These are phyloP conservation scores for Rhorus exstirpatorius DNA, from an alignment of 2,888 invertebrate species.

Conservation along the genomic window DNA sequence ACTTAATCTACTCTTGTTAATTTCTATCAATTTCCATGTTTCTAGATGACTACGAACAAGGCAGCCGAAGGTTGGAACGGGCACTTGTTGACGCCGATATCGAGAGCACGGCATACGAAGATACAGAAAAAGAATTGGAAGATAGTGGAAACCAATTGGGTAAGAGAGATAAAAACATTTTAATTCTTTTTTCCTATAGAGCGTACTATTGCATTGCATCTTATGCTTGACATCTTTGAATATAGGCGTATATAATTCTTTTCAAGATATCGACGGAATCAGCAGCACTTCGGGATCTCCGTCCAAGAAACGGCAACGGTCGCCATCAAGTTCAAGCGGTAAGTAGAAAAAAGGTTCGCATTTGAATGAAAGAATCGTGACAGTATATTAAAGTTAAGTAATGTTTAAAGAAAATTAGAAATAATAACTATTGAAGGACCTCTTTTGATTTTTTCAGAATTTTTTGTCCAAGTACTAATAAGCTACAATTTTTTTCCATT, in stretches of 20 bases:
- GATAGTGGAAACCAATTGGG: not conserved
- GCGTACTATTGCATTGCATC: not conserved
- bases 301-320: slow-evolving; percentile 10
- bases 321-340: not conserved
- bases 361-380: not conserved
- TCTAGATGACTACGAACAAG: slow-evolving; percentile 10
- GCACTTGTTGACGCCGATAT: slow-evolving; percentile 2
- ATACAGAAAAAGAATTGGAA: slow-evolving; percentile 4
- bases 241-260: not conserved
- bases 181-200: not conserved
- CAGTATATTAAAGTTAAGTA: not conserved
- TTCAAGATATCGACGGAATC: not conserved
- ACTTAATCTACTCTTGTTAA: not conserved
- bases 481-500: not conserved
- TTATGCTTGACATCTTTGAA: not conserved
- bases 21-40: not conserved
- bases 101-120: not conserved
- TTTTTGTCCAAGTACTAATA: not conserved
- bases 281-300: slow-evolving; percentile 3
- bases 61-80: not conserved
- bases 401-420: not conserved
- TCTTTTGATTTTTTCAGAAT: slow-evolving; percentile 1
- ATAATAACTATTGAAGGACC: not conserved
- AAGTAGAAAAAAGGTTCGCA: not conserved
- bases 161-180: slow-evolving; percentile 6